Percentiles rank a stretch among this genome's conserved stretches.
These are phyloP conservation scores for Lobophora halterata DNA, from an alignment of 2,888 invertebrate genomes.

Conservation along the genomic window DNA sequence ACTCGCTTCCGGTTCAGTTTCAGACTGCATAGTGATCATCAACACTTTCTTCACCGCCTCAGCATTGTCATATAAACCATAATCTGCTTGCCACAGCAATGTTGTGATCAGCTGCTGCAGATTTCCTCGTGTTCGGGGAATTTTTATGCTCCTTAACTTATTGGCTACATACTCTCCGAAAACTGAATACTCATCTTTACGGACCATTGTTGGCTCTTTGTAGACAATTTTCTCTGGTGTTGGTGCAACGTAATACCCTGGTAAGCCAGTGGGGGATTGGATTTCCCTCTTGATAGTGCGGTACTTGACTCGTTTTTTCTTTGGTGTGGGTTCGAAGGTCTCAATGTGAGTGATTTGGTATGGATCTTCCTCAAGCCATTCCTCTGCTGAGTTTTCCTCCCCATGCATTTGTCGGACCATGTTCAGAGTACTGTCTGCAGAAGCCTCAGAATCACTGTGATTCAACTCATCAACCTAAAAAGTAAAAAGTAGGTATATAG, in stretches of 20 bases:
- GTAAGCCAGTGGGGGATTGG: slow-evolving; percentile 47
- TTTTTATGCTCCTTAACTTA: slow-evolving; percentile 62
- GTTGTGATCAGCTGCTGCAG: slow-evolving; percentile 71
- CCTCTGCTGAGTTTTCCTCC: slow-evolving; percentile 55
- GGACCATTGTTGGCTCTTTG: slow-evolving; percentile 34
- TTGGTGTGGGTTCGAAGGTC: slow-evolving; percentile 48
- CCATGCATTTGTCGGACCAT: slow-evolving; percentile 61
- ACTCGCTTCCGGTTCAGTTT: slow-evolving; percentile 23
- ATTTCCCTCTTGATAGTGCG: slow-evolving; percentile 64
- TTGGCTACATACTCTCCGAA: slow-evolving; percentile 73
- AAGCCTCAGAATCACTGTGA: slow-evolving; percentile 52
- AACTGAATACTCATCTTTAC: slow-evolving; percentile 62
- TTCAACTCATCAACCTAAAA: slow-evolving; percentile 52
- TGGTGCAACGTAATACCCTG: slow-evolving; percentile 41
- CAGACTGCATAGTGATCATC: slow-evolving; percentile 45
- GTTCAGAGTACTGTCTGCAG: slow-evolving; percentile 47
- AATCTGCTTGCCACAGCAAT: slow-evolving; percentile 71
- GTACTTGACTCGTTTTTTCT: slow-evolving; percentile 50
- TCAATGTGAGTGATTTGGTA: slow-evolving; percentile 53
- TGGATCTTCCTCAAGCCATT: slow-evolving; percentile 70
- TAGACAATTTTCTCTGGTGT: slow-evolving; percentile 39
- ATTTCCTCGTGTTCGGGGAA: slow-evolving; percentile 58
- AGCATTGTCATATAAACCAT: slow-evolving; percentile 65
- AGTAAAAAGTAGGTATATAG: too few species aligned
- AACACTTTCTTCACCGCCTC: slow-evolving; percentile 64